Percentiles rank a stretch among this genome's conserved stretches.
phyloP scores from a whole-genome alignment of 2,113 vertebrate species.

The Hemibagrus wyckioides region DNA sequence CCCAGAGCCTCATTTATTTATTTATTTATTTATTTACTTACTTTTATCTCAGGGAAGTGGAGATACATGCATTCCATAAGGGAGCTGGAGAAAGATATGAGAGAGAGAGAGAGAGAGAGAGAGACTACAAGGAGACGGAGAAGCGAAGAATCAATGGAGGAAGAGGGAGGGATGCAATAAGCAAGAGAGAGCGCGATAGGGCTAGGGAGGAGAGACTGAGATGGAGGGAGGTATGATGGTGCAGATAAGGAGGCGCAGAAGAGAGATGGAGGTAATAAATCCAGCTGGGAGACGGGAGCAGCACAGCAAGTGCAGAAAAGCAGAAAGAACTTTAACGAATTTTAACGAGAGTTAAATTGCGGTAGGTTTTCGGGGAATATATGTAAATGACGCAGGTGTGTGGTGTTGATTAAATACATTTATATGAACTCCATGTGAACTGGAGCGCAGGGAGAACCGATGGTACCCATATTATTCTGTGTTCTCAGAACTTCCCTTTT shows the following conservation, averaged over 20 bases:
- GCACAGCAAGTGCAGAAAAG: conserved; percentile 25
- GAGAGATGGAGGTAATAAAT: conserved; percentile 48
- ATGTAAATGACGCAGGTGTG: background rate
- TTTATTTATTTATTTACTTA: background rate
- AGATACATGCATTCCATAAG: conserved; percentile 12
- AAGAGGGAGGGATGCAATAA: conserved; percentile 20
- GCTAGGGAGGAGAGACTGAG: conserved; percentile 4
- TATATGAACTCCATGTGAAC: background rate
- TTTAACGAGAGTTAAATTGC: conserved; percentile 15
- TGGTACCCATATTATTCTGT: too few relatives aligned
- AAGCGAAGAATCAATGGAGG: conserved; percentile 9
- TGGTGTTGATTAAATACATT: conserved; percentile 1
- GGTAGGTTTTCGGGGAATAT: background rate
- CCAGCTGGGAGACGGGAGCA: conserved; percentile 4
- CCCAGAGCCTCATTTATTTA: background rate
- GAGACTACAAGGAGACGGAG: conserved; percentile 17
- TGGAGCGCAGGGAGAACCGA: background rate
- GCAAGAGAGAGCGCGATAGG: conserved; percentile 6
- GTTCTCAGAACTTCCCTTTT: background rate
- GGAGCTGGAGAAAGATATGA: background rate
- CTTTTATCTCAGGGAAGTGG: conserved; percentile 17
- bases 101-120: conserved; percentile 8
- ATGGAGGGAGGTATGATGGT: conserved; percentile 41
- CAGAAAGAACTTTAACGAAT: background rate
- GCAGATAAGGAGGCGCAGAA: conserved; percentile 45